Base-by-base conservation (phyloP, 2,888 invertebrate species). In the Eustalomyia histrio region DNA sequence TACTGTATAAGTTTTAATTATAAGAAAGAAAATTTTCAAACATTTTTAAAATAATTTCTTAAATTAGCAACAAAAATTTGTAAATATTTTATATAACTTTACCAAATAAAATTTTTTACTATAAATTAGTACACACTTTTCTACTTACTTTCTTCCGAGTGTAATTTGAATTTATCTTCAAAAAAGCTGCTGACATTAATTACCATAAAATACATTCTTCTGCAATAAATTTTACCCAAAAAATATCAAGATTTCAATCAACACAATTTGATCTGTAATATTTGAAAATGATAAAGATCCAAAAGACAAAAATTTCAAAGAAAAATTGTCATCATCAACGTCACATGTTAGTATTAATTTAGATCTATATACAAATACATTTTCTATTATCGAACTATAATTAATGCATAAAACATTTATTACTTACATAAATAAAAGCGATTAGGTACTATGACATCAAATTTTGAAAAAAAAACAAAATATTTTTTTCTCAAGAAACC, bases 331-430 rank as follows among this genome's bases (percentile, higher is more conserved):
- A 43, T 29, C 29, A 29, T 29, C 29, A 29, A 6, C 29, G 7
- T 7, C 29, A 6, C 7, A 29, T 29, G 29, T 29, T 3, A 29
- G 7, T 29, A 29, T 29, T 29, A 6, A 7, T 4, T 29, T 6
- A 4, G 29, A 6, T 29, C 29, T 29, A 29, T 7, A 29, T 29
- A 29, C 29, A 29, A 3, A 29, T 29, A 29, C 7, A 29, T 21
- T 64, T 72, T 71, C 50, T 78, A 71, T 69, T 81, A 81, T 67
- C 58, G 65, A n/a, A 61, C 50, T 55, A 75, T 74, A 78, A 78
- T 71, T 78, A 80, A 76, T 76, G 68, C 58, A 61, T 29, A 74
- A 58, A 43, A 29, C 33, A 50, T 18, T 50, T 53, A 1, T 33
- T 21, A 2, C 47, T n/a, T 72, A 14, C 57, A 29, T 29, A 29